Percentiles rank a stretch among this genome's conserved stretches.
Evolutionary conservation across 2,113 vertebrate species (phyloP).

Genomic region (Melanostigma gelatinosum): DNA sequence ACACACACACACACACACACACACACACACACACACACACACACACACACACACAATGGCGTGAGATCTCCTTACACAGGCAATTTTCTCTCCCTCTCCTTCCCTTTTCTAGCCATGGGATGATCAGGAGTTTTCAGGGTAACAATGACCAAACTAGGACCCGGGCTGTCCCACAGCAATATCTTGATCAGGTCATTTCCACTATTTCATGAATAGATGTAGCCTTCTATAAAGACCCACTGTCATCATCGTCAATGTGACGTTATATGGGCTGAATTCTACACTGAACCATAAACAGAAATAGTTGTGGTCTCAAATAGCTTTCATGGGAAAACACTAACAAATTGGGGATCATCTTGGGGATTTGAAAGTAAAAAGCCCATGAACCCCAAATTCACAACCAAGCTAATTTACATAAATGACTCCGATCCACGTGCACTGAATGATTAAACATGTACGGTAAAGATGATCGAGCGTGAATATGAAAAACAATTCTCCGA

Average conservation of each 20-base stretch:
- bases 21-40: constrained; percentile 72
- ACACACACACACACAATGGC: constrained; percentile 75
- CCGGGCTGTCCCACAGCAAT: neutral
- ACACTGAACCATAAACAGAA: neutral
- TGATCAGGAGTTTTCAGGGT: constrained; percentile 25
- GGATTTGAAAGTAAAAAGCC: neutral
- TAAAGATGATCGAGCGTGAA: constrained; percentile 34
- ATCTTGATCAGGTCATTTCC: neutral
- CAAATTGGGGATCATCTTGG: neutral
- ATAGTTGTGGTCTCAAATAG: too few relatives aligned
- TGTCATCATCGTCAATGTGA: neutral
- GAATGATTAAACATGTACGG: constrained; percentile 33
- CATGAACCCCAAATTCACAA: neutral
- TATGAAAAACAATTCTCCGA: constrained; percentile 34
- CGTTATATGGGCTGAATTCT: neutral
- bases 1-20: constrained; percentile 67
- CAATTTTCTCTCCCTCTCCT: constrained; percentile 57
- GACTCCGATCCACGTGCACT: constrained; percentile 20
- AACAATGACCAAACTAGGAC: constrained; percentile 7
- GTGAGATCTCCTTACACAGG: constrained; percentile 79
- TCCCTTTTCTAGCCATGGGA: constrained; percentile 35
- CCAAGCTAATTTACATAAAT: neutral
- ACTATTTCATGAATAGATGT: neutral
- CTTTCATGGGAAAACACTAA: too few relatives aligned
- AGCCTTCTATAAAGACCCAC: neutral